Conservation (phyloP, 92 coral and sea anemone genomes). For the Meandrina meandrites region DNA sequence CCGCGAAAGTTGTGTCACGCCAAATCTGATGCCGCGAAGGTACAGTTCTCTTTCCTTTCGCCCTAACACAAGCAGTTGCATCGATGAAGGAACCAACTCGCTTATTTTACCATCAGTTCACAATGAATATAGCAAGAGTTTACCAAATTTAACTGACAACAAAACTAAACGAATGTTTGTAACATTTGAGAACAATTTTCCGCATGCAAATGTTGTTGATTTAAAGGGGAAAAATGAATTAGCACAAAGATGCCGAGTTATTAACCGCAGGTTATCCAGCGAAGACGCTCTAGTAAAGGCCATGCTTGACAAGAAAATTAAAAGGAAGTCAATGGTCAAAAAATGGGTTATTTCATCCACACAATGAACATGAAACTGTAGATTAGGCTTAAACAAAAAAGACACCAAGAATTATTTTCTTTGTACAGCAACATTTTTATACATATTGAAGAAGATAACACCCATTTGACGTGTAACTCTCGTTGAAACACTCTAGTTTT, state of each 20-base stretch:
- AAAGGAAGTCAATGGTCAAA: conserved; percentile 40
- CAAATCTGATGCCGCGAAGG: conserved; percentile 42
- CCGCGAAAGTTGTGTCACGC: conserved; percentile 43
- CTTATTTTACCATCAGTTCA: conserved; percentile 25
- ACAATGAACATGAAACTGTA: conserved; percentile 1
- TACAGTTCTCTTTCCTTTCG: conserved; percentile 30
- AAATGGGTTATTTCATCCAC: conserved; percentile 39
- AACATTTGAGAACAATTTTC: conserved; percentile 32
- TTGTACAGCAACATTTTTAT: neutral
- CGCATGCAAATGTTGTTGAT: conserved; percentile 32
- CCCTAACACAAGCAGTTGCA: conserved; percentile 5
- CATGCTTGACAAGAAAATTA: conserved; percentile 30
- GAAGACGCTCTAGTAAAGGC: conserved; percentile 22
- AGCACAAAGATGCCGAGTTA: conserved; percentile 34
- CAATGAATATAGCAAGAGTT: conserved; percentile 31
- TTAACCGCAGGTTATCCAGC: conserved; percentile 25
- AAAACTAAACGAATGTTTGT: conserved; percentile 49
- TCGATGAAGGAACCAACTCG: conserved; percentile 1
- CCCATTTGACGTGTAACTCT: neutral
- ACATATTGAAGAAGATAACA: neutral
- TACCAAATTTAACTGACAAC: conserved; percentile 31
- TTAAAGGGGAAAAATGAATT: conserved; percentile 31
- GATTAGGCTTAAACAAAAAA: neutral
- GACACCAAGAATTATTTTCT: neutral
- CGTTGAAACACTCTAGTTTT: neutral